Evolutionary conservation across 2,797 vertebrate genomes (phyloP), one percentile per base, ranked within the genome.

Genomic region (Cuniculus paca): DNA sequence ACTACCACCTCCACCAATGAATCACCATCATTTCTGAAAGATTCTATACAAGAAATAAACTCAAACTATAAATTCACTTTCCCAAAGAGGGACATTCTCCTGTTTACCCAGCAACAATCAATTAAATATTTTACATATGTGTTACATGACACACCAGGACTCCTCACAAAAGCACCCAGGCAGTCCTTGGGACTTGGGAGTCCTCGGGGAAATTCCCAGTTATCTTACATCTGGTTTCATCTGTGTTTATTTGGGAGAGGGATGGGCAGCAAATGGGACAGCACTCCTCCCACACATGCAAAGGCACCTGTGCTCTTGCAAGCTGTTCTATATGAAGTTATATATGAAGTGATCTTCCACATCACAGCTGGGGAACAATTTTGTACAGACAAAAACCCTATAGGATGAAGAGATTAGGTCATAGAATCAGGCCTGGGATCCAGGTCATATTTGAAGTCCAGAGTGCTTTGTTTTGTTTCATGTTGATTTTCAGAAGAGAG

Each of bases 401-500:
- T 10, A 60, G n/a, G 26, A 24, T 36, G 61, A 81, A 61, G 52
- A 61, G 36, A 90, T 45, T 4, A 80, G 45, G 24, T 28, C 61
- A 68, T 10, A 8, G 83, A 58, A 89, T 84, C 54, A 58, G 75
- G 74, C 31, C 45, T 20, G 28, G 60, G 78, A 88, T 94, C 7
- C 39, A 77, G 81, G 88, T 90, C 77, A 90, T 20, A 17, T 63
- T 90, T 90, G n/a, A 75, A 95, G 89, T 42, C 48, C 89, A 81
- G 58, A 50, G 68, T 2, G 42, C 50, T 78, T 72, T 79, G 72
- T 42, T 96, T 58, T 48, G 36, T 74, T 92, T 90, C 48, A 11
- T 19, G 95, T 72, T 79, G 26, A 28, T 92, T 78, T 92, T 94
- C 45, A 88, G 88, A 81, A 61, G 70, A 95, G 77, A 50, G 63